A percentile compares a stretch with the other conserved stretches of the same genome.
Evolutionary conservation across 2,888 invertebrate species (phyloP).

Genomic region (Catocala fraxini): DNA sequence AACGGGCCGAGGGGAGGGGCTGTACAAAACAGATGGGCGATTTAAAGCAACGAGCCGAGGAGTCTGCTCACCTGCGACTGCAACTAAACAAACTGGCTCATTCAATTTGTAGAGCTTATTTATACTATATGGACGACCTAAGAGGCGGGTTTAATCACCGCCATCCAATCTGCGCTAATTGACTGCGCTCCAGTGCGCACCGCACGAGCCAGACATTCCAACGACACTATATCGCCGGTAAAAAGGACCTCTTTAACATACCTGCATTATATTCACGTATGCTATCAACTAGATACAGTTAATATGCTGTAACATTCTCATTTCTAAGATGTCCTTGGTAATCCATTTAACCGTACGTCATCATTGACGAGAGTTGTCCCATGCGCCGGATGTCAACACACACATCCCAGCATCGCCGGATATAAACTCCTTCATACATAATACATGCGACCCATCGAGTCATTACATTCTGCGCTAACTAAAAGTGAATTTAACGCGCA

Average conservation of each 20-base stretch:
- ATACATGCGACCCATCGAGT: background rate
- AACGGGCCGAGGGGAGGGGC: constrained; percentile 12
- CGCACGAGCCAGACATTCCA: background rate
- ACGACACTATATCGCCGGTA: no score
- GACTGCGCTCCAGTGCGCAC: constrained; percentile 53
- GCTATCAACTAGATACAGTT: no score
- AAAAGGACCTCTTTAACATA: no score
- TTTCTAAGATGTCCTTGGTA: no score
- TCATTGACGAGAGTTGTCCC: background rate
- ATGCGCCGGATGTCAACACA: constrained; percentile 15
- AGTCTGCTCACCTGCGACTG: constrained; percentile 60
- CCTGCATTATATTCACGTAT: no score
- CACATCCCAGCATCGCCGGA: constrained; percentile 24
- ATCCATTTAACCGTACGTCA: no score
- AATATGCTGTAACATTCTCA: no score
- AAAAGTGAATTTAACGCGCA: no score
- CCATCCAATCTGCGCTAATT: constrained; percentile 62
- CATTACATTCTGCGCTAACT: no score
- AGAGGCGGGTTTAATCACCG: constrained; percentile 52
- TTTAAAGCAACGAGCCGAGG: constrained; percentile 54
- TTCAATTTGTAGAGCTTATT: constrained; percentile 64
- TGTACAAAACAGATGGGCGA: constrained; percentile 38
- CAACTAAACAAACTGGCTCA: constrained; percentile 45
- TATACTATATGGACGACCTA: constrained; percentile 38
- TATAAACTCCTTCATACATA: constrained; percentile 17